These are phyloP conservation scores for Clarias fuscus DNA, from an alignment of 2,797 vertebrate genomes.

Conservation along the genomic window DNA sequence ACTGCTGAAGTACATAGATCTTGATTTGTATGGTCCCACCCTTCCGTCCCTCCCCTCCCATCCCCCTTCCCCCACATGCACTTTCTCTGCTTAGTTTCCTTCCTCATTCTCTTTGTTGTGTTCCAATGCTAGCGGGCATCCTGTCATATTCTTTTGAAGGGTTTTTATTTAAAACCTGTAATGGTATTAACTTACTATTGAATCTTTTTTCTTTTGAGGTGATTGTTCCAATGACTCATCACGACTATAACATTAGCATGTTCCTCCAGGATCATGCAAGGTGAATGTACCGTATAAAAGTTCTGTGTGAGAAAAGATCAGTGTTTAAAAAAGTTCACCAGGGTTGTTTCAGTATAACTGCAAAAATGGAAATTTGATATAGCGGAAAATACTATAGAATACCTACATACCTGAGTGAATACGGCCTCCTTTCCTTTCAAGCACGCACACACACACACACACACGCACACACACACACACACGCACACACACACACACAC, in stretches of 20 bases:
- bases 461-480: not conserved
- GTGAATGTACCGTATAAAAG: not conserved
- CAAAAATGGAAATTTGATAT: conserved; percentile 64
- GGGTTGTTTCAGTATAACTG: conserved; percentile 49
- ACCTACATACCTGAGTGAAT: conserved; percentile 65
- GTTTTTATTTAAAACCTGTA: not conserved
- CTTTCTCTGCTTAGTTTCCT: conserved; percentile 29
- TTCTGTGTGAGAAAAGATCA: conserved; percentile 44
- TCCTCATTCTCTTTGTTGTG: not conserved
- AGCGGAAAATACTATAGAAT: conserved; percentile 67
- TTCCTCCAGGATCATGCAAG: conserved; percentile 9
- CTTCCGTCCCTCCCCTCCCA: conserved; percentile 34
- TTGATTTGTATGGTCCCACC: conserved; percentile 53
- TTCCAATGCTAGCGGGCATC: not conserved
- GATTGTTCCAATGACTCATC: conserved; percentile 4
- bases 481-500: conserved; percentile 2
- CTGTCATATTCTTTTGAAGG: conserved; percentile 15
- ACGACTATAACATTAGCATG: not conserved
- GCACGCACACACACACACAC: conserved; percentile 12
- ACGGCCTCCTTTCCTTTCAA: conserved; percentile 52
- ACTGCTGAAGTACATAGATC: conserved; percentile 48
- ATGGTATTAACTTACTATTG: not conserved
- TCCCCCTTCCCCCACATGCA: not conserved
- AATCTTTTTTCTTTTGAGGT: not conserved
- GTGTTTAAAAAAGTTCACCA: conserved; percentile 53